These are phyloP conservation scores for Subacronicta megacephala DNA, from an alignment of 2,888 invertebrate species.

Conservation along the genomic window DNA sequence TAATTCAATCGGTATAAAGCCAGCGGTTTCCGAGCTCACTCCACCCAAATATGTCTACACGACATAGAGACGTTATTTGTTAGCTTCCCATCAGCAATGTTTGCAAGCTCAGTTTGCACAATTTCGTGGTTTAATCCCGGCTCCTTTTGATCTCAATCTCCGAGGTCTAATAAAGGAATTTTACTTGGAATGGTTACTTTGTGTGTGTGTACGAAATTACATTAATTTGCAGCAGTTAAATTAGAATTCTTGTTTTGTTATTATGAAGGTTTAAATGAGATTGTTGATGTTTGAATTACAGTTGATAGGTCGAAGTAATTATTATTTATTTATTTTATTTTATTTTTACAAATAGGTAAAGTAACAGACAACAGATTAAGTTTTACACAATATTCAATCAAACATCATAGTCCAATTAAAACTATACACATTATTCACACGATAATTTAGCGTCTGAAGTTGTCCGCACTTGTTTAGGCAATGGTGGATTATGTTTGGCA, in stretches of 20 bases:
- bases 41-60: slow-evolving; percentile 1
- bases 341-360: too few species aligned
- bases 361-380: too few species aligned
- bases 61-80: slow-evolving; percentile 32
- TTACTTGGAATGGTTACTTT: slow-evolving; percentile 23
- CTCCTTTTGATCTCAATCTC: slow-evolving; percentile 43
- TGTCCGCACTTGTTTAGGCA: too few species aligned
- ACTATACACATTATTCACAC: too few species aligned
- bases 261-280: too few species aligned
- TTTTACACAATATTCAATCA: too few species aligned
- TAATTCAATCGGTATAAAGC: slow-evolving; percentile 20
- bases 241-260: background rate
- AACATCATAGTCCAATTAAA: too few species aligned
- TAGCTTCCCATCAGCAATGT: slow-evolving; percentile 24
- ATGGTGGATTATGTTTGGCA: too few species aligned
- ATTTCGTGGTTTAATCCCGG: slow-evolving; percentile 42
- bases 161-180: slow-evolving; percentile 34
- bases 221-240: background rate
- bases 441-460: too few species aligned
- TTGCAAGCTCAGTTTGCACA: slow-evolving; percentile 42
- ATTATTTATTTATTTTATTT: too few species aligned
- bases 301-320: background rate
- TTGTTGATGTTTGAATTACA: background rate
- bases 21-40: slow-evolving; percentile 6
- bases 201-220: slow-evolving; percentile 5